A percentile compares a stretch with the other conserved stretches of the same genome.
phyloP scores from a whole-genome alignment of 2,888 invertebrate genomes.

The Argynnis bischoffii region DNA sequence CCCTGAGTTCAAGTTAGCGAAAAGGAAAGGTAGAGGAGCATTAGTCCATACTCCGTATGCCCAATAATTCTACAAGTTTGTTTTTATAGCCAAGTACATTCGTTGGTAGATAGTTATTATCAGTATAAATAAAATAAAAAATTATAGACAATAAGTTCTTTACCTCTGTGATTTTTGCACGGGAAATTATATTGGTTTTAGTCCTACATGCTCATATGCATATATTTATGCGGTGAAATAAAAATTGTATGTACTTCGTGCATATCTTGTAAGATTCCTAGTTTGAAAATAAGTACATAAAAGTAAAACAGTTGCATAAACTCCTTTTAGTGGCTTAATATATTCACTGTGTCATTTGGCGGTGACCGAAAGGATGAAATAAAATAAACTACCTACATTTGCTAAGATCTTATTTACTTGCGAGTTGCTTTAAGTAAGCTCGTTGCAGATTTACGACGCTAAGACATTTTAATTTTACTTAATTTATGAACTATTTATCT shows the following conservation, averaged over 20 bases:
- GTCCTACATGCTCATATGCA: no score
- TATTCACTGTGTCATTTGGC: slow-evolving; percentile 32
- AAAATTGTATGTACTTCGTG: no score
- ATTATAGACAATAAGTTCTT: not conserved
- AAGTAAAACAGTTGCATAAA: slow-evolving; percentile 27
- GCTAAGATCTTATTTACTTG: slow-evolving; percentile 24
- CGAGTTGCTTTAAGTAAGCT: slow-evolving; percentile 20
- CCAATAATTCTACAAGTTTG: no score
- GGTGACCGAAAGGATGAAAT: slow-evolving; percentile 33
- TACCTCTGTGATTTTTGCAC: no score
- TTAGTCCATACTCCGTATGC: no score
- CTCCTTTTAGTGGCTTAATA: slow-evolving; percentile 31
- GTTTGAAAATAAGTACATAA: slow-evolving; percentile 11
- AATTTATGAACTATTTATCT: not conserved
- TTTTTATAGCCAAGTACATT: no score
- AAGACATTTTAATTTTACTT: slow-evolving; percentile 12
- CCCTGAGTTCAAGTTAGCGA: no score
- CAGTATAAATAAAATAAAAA: not conserved
- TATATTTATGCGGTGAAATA: no score
- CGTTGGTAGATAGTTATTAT: no score
- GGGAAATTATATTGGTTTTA: no score
- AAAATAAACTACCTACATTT: slow-evolving; percentile 30
- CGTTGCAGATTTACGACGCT: slow-evolving; percentile 15
- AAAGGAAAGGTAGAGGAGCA: no score
- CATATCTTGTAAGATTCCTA: not conserved